Evolutionary conservation across 2,797 vertebrate species (phyloP).

Genomic region (Phalanger gymnotis): DNA sequence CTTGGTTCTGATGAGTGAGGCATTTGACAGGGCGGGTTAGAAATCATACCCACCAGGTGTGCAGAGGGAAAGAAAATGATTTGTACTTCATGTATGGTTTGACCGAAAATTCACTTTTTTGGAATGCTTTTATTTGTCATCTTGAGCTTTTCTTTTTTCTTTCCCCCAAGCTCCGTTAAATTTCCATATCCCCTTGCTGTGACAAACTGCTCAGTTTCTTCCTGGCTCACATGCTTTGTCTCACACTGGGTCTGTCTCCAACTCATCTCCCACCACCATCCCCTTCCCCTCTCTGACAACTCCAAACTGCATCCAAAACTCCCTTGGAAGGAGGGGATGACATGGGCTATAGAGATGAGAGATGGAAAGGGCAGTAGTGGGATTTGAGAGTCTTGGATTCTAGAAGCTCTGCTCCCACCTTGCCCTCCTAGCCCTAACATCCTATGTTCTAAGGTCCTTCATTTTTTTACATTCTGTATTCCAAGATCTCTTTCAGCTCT

Average conservation of each 20-base stretch:
- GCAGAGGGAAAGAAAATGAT: neutral
- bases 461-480: neutral
- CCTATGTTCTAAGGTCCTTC: neutral
- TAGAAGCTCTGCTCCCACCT: neutral
- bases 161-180: neutral
- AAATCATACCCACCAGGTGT: neutral
- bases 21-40: neutral
- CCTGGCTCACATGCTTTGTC: neutral
- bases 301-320: neutral
- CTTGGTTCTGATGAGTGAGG: neutral
- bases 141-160: neutral
- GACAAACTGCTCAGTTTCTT: neutral
- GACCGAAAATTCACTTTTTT: neutral
- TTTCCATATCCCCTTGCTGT: neutral
- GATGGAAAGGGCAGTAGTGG: neutral
- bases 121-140: neutral
- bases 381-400: neutral
- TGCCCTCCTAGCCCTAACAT: neutral
- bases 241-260: neutral
- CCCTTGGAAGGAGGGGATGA: neutral
- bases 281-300: neutral
- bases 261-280: neutral
- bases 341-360: neutral
- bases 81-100: neutral
- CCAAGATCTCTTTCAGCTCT: neutral